Evolutionary conservation across 30 jellyfish, hydroid and myxozoan species (phyloP).

Genomic region (Cassiopea xamachana): DNA sequence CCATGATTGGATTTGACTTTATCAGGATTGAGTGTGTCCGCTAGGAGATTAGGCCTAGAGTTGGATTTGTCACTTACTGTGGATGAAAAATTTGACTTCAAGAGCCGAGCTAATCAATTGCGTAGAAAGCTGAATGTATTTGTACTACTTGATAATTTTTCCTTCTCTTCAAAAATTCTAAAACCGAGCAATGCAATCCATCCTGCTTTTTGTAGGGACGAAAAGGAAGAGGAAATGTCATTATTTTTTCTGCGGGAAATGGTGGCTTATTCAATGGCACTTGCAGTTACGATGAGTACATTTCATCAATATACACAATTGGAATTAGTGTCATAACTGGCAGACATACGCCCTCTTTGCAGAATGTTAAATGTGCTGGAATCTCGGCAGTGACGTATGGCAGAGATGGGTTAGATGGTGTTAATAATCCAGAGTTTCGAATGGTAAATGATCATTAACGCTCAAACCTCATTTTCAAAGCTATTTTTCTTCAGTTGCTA

Average conservation of each 20-base stretch:
- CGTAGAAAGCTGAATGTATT: neutral
- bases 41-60: no score
- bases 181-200: no score
- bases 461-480: no score
- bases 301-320: conserved; percentile 41
- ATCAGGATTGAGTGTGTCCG: no score
- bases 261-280: conserved; percentile 58
- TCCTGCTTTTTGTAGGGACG: conserved; percentile 47
- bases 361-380: conserved; percentile 52
- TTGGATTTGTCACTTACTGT: no score
- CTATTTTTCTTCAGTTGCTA: no score
- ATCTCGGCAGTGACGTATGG: conserved; percentile 60
- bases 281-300: conserved; percentile 58
- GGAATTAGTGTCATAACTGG: conserved; percentile 55
- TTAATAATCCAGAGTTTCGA: conserved; percentile 3
- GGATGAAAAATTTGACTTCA: no score
- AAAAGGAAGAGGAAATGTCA: conserved; percentile 57
- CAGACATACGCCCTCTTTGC: conserved; percentile 19
- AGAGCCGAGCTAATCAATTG: no score
- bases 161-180: neutral
- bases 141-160: neutral
- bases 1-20: neutral
- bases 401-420: conserved; percentile 53
- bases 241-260: conserved; percentile 66
- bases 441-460: conserved; percentile 25